Percentiles rank a stretch among this genome's conserved stretches.
Evolutionary conservation across 2,888 invertebrate genomes (phyloP).

Genomic region (Lasioglossum zephyrum): DNA sequence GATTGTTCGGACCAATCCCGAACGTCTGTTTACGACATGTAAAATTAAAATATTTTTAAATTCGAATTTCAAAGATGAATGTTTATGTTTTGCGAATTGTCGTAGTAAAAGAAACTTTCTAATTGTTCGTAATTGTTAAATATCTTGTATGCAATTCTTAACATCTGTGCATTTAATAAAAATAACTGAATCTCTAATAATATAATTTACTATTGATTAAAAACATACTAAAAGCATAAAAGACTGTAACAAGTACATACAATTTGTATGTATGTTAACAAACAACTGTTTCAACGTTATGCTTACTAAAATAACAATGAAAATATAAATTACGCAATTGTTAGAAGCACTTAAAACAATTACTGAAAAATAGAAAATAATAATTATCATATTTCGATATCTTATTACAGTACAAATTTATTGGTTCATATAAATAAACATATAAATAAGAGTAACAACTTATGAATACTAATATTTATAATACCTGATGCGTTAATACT

Average conservation of each 20-base stretch:
- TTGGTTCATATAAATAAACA: conserved; percentile 29
- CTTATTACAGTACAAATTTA: conserved; percentile 24
- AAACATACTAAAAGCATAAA: not conserved
- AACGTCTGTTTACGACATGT: not conserved
- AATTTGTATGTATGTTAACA: not conserved
- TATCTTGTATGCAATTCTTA: not conserved
- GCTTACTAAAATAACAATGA: not conserved
- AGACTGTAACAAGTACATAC: not conserved
- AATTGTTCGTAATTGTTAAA: not conserved
- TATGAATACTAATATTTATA: conserved; percentile 10
- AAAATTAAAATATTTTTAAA: not conserved
- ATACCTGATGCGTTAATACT: conserved; percentile 17
- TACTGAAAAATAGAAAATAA: conserved; percentile 25
- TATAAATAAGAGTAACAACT: conserved; percentile 31
- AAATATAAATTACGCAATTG: not conserved
- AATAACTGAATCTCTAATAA: not conserved
- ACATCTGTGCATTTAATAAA: not conserved
- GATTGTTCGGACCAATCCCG: not conserved
- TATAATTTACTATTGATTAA: not conserved
- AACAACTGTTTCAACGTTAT: not conserved
- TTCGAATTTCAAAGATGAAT: not conserved
- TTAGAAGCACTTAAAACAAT: not conserved
- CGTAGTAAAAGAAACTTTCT: not conserved
- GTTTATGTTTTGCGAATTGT: not conserved
- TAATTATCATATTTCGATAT: conserved; percentile 11